phyloP scores from a whole-genome alignment of 2,888 invertebrate genomes.

The Pherbina coryleti region DNA sequence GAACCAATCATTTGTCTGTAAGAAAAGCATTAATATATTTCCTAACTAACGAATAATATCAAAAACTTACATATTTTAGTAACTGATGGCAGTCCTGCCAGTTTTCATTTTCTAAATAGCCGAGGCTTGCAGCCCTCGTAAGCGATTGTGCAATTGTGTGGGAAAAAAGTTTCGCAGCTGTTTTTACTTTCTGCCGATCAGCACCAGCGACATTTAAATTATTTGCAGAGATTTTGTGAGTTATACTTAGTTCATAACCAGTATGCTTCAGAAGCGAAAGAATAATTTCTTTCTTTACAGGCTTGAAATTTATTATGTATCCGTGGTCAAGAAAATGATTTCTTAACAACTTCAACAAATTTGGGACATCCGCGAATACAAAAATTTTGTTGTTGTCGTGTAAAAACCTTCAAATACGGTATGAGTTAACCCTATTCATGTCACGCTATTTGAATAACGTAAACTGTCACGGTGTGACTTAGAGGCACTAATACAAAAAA shows the following conservation, averaged over 20 bases:
- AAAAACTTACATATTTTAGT: conserved; percentile 33
- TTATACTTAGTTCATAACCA: conserved; percentile 12
- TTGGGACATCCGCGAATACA: conserved; percentile 36
- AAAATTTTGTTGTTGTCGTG: conserved; percentile 27
- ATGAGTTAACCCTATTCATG: too few relatives aligned
- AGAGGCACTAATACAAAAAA: too few relatives aligned
- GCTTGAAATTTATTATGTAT: conserved; percentile 29
- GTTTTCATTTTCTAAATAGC: conserved; percentile 26
- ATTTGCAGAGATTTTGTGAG: conserved; percentile 37
- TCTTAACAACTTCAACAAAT: conserved; percentile 36
- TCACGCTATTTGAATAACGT: too few relatives aligned
- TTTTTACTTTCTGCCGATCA: conserved; percentile 43
- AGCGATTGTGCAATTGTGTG: conserved; percentile 41
- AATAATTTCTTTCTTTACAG: conserved; percentile 35
- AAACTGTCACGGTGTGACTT: too few relatives aligned
- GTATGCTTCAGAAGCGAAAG: conserved; percentile 9
- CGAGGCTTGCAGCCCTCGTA: conserved; percentile 41
- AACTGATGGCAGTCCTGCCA: conserved; percentile 40
- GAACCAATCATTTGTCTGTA: conserved; percentile 48
- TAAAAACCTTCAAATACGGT: conserved; percentile 22
- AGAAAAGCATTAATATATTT: conserved; percentile 25
- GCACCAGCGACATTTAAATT: conserved; percentile 30
- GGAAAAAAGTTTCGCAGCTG: conserved; percentile 46
- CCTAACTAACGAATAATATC: neutral
- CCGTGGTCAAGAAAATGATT: conserved; percentile 37